Evolutionary conservation across 2,888 invertebrate species (phyloP).

Genomic region (Bruchidius siliquastri): DNA sequence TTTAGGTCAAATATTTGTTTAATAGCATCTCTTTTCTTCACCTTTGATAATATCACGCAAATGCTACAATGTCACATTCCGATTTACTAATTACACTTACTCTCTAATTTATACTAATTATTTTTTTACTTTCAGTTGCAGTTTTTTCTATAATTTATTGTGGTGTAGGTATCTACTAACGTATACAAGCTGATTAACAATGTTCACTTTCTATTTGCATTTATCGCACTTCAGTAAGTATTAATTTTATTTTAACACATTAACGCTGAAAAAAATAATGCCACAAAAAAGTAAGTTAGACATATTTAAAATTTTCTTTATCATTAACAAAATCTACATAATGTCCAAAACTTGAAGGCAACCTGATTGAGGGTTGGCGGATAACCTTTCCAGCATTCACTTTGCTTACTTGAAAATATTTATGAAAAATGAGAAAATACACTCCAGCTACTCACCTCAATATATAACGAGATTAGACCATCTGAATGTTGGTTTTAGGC

Average conservation of each 20-base stretch:
- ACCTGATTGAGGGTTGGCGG: too few species aligned
- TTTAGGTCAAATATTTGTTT: not conserved
- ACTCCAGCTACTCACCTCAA: too few species aligned
- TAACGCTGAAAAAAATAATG: not conserved
- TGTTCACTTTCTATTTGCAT: not conserved
- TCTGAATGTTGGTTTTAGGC: too few species aligned
- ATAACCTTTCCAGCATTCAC: too few species aligned
- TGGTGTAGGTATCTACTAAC: not conserved
- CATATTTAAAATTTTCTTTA: too few species aligned
- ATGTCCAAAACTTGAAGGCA: too few species aligned
- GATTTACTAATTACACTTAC: not conserved
- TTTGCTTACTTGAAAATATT: too few species aligned
- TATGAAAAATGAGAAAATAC: not conserved
- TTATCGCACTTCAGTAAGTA: not conserved
- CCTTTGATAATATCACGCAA: not conserved
- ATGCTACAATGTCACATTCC: not conserved
- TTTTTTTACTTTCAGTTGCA: not conserved
- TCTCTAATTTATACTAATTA: not conserved
- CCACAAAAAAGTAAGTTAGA: not conserved
- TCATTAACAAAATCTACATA: too few species aligned
- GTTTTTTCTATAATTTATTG: not conserved
- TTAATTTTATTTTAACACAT: not conserved
- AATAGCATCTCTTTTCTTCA: not conserved
- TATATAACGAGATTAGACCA: too few species aligned
- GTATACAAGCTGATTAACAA: not conserved